These are phyloP conservation scores for Polymixis lichenea DNA, from an alignment of 2,888 invertebrate genomes.

Conservation along the genomic window DNA sequence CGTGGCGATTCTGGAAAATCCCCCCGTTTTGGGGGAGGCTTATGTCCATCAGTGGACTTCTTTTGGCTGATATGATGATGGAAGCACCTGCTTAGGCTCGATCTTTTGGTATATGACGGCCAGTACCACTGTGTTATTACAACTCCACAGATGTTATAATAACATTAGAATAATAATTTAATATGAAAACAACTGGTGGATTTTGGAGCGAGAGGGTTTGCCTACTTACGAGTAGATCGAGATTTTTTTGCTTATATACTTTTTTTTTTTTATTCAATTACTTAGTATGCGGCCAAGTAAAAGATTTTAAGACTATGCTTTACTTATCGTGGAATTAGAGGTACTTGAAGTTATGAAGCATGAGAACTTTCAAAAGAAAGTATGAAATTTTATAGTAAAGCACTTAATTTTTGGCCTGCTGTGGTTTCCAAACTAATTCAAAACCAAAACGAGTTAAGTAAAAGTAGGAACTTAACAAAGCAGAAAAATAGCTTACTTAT, in stretches of 20 bases:
- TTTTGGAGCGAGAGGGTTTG: neutral
- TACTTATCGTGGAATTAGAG: neutral
- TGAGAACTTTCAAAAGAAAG: neutral
- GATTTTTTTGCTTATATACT: neutral
- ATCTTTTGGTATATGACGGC: no score
- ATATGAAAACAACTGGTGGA: neutral
- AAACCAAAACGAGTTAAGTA: neutral
- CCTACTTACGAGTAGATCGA: neutral
- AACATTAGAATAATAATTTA: neutral
- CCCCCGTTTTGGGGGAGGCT: no score
- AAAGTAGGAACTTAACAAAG: neutral
- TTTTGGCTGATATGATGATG: no score
- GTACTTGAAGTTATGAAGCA: neutral
- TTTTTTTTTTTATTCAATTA: neutral
- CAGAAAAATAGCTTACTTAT: neutral
- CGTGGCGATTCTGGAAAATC: no score
- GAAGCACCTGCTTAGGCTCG: no score
- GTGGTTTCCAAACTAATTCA: neutral
- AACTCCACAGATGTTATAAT: neutral
- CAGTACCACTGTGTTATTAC: no score
- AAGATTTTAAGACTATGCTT: neutral
- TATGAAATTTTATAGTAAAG: neutral
- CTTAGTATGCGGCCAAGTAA: neutral
- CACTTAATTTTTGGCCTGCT: neutral
- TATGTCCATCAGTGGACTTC: no score